A percentile compares a stretch with the other conserved stretches of the same genome.
Evolutionary conservation across 92 coral and sea anemone genomes (phyloP).

Genomic region (Ricordea florida): DNA sequence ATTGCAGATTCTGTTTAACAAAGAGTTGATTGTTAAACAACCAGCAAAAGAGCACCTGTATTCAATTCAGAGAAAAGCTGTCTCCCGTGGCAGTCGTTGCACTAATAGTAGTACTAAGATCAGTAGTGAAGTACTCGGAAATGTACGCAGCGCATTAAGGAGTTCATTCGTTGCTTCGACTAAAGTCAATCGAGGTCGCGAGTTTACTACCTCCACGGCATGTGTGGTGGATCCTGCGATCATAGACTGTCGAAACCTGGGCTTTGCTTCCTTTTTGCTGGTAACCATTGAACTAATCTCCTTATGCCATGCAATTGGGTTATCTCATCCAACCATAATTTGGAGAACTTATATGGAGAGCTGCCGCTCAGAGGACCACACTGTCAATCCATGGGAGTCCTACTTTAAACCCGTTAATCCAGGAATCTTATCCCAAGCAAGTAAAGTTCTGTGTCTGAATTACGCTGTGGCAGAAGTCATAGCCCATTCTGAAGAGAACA

Average conservation of each 20-base stretch:
- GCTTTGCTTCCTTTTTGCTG: slow-evolving; percentile 57
- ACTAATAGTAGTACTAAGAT: too few species aligned
- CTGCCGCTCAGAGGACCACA: slow-evolving; percentile 52
- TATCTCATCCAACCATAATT: slow-evolving; percentile 38
- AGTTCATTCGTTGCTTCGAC: slow-evolving; percentile 25
- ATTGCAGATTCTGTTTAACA: too few species aligned
- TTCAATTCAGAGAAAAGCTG: too few species aligned
- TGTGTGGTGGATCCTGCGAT: slow-evolving; percentile 72
- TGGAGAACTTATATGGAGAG: slow-evolving; percentile 69
- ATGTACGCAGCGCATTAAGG: too few species aligned
- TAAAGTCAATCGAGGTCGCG: not conserved
- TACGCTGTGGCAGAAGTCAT: not conserved
- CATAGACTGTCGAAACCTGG: slow-evolving; percentile 48
- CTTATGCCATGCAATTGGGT: slow-evolving; percentile 39
- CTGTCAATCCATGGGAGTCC: slow-evolving; percentile 74
- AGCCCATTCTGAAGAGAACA: not conserved
- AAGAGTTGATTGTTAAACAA: too few species aligned
- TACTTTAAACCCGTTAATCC: slow-evolving; percentile 70
- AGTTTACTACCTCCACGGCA: not conserved
- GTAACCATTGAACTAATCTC: slow-evolving; percentile 58
- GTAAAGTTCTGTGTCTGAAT: slow-evolving; percentile 49
- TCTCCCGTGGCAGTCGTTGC: too few species aligned
- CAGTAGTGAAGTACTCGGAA: too few species aligned
- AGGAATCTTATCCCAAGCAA: slow-evolving; percentile 43
- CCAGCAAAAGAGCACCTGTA: too few species aligned